Evolutionary conservation across 2,113 vertebrate genomes (phyloP), one percentile per base, ranked within the genome.

Genomic region (Chlamydotis undulata): DNA sequence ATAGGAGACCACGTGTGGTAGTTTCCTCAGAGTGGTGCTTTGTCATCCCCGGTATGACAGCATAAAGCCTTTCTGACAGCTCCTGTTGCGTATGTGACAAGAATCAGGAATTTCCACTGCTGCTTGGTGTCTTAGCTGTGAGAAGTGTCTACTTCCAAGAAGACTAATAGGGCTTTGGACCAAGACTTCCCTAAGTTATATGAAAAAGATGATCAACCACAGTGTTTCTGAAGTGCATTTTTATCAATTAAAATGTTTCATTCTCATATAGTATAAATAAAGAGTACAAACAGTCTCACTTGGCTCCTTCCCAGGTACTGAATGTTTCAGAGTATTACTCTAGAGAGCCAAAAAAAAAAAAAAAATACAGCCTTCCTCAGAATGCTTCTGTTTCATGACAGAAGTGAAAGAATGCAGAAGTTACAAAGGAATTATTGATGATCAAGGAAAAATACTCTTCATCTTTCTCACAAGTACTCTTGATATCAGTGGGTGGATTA

Each of bases 11-110:
- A 84, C 3, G 16, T 85, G 81, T 56, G 19, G 65, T 89, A 53
- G 39, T 91, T 92, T 96, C 39, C 53, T 89, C 39, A 22, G 85
- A 61, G 69, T 59, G 77, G 69, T 94, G 77, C 89, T 95, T 91
- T 84, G 71, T 96, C 87, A 82, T 79, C 50, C 70, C 61, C 52
- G 43, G 47, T 93, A 10, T 70, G 93, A 95, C 25, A 70, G 77
- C 5, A 17, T 91, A 94, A 94, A 96, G 89, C 81, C 83, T 49
- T 74, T 94, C 87, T 79, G 81, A 85, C 78, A 75, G 89, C 84
- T 92, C 52, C 52, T 85, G 4, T 79, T 94, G 65, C 22, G 0
- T 82, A 64, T 91, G 89, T 92, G 91, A 76, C 57, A 82, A 87
- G 89, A 91, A 76, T 95, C 57, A 33, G 91, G 87, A 89, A 87